Base-by-base conservation (phyloP, 2,113 vertebrate genomes). In the Syngnathoides biaculeatus region DNA sequence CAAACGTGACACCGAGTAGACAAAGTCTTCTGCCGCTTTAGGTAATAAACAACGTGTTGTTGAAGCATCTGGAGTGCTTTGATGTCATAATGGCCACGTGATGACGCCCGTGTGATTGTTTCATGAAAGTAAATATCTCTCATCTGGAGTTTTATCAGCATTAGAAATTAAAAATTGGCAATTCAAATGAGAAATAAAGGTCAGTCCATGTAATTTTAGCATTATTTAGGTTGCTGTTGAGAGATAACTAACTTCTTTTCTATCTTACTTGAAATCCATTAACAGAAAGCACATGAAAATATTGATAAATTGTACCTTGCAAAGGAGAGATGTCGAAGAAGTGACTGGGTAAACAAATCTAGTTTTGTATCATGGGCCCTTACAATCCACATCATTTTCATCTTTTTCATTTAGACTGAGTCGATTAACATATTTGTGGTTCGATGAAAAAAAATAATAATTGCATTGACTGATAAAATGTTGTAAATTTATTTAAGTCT, bases 31-130 rank as follows among this genome's bases (percentile, higher is more conserved):
- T 52, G 60, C 1, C 30, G 38, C 67, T 58, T 55, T 50, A 53
- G 38, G 63, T 73, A 39, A 71, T 67, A 63, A 71, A 45, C 9
- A 64, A 64, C 3, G 22, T 75, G 70, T 58, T 53, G 43, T 78
- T 24, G 42, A 50, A 63, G 35, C 50, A 14, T 45, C 35, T 67
- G 43, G 42, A 73, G 7, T 69, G 11, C 55, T 42, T 50, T 74
- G 65, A 72, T 71, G 35, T 74, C 22, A 38, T 65, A 43, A 79
- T 62, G 35, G n/a, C 10, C 11, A 10, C 30, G 47, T 71, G 58
- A 61, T 68, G 14, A 60, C 59, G 8, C 9, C 52, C 26, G 11
- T 59, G 35, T 22, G n/a, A 61, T 61, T 42, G 35, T 39, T 40
- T 40, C 22, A 22, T 14, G n/a, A 61, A 61, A 40, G 14, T 61